Base-by-base conservation (phyloP, 2,113 vertebrate species). In the Thomomys bottae region DNA sequence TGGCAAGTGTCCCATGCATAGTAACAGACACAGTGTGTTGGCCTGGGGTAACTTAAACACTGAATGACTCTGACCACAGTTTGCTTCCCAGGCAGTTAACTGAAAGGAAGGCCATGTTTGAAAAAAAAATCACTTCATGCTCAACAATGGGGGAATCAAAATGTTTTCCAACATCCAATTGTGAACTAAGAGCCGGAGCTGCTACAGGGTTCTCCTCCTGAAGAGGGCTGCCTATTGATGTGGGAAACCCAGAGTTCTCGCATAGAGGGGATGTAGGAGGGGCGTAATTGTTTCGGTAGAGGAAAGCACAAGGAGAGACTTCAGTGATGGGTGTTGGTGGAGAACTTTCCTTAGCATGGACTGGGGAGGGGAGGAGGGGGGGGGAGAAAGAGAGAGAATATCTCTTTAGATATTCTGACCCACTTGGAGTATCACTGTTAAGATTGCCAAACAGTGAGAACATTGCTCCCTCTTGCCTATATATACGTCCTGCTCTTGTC, bases 101-200 rank as follows among this genome's bases (percentile, higher is more conserved):
- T 75, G 59, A 70, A 34, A 49, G 85, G 70, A 95, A 84, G 18
- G 3, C 63, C 59, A 15, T 63, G 63, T 86, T 87, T 89, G 76
- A 67, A 83, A 75, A 76, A 45, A 59, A 59, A 18, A 8, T 84
- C 34, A 87, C 38, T 63, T 59, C 24, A 34, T 45, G 32, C 15
- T 71, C 30, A 38, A 17, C 38, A 80, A 23, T 3, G 9, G 45
- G 24, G 72, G 42, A 32, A 32, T 54, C 59, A 61, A 38, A 66
- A 12, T 59, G 17, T 71, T 90, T 92, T 20, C 36, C 15, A 80
- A 15, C 14, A 54, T 34, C 8, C n/a, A 88, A 42, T 40, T 88
- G 24, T 82, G 38, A 38, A 32, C 87, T 26, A 45, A 67, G 64
- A 49, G 18, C 40, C 17, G 61, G 24, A 67, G 36, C 30, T 85